Evolutionary conservation across 2,888 invertebrate genomes (phyloP).

Genomic region (Tinea trinotella): DNA sequence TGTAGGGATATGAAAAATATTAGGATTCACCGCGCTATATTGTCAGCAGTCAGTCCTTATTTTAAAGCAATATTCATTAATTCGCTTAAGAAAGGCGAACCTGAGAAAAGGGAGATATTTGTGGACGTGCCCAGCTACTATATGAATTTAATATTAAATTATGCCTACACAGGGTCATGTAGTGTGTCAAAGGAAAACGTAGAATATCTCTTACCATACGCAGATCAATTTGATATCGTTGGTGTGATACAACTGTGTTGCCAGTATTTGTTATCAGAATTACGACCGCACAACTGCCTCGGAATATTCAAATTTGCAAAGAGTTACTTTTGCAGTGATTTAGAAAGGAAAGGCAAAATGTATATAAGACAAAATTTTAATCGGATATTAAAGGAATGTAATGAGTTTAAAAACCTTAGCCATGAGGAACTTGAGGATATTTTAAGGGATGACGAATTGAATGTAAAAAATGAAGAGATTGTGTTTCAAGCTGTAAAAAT

Average conservation of each 20-base stretch:
- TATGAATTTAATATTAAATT: slow-evolving; percentile 79
- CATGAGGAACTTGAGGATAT: slow-evolving; percentile 76
- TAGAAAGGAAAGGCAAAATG: slow-evolving; percentile 74
- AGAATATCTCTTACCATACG: slow-evolving; percentile 77
- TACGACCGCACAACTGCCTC: slow-evolving; percentile 78
- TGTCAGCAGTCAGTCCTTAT: slow-evolving; percentile 81
- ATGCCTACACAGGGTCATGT: slow-evolving; percentile 81
- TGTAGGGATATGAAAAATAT: slow-evolving; percentile 75
- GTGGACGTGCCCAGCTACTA: slow-evolving; percentile 73
- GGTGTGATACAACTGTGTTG: slow-evolving; percentile 81
- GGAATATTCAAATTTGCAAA: slow-evolving; percentile 80
- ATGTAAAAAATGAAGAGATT: slow-evolving; percentile 79
- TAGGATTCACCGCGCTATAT: slow-evolving; percentile 77
- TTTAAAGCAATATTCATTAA: slow-evolving; percentile 81
- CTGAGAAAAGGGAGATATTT: slow-evolving; percentile 73
- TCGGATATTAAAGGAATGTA: slow-evolving; percentile 74
- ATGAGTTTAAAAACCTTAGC: slow-evolving; percentile 75
- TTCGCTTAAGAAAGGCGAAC: slow-evolving; percentile 73
- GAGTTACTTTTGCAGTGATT: slow-evolving; percentile 78
- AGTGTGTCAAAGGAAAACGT: slow-evolving; percentile 77
- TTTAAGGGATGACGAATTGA: slow-evolving; percentile 79
- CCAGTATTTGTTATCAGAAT: slow-evolving; percentile 74
- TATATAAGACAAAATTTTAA: slow-evolving; percentile 74
- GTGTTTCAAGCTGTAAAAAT: slow-evolving; percentile 81
- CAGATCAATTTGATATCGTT: slow-evolving; percentile 81